Evolutionary conservation across 2,113 vertebrate species (phyloP), one percentile per base, ranked within the genome.

Genomic region (Petaurus breviceps): DNA sequence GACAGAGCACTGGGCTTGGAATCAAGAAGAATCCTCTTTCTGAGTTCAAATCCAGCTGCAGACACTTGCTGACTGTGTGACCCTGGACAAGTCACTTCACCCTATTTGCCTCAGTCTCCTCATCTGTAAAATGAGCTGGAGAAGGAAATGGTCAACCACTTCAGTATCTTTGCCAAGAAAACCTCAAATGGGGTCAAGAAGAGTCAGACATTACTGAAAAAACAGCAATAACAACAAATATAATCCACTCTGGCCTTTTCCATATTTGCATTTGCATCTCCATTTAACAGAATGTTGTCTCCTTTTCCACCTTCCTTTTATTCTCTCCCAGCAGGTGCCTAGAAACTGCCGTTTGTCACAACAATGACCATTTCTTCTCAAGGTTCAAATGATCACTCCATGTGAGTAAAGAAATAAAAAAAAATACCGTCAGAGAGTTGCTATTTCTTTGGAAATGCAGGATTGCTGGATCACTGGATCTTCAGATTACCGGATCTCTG

Each of bases 321-420:
- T 54, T 84, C 28, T 50, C 2, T 12, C 12, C 89, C 7, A 51
- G 10, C 26, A 31, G 28, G 28, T 1, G 61, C 92, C 94, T 22
- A 95, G 94, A 94, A 51, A 25, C 50, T 89, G 53, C 90, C 10
- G 55, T 9, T 68, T 89, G 92, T 93, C 46, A 53, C 46, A 94
- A 96, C 57, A 14, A 50, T 54, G 51, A 93, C 24, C 52, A 57
- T 23, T 92, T 92, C 28, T 89, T 55, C 22, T 47, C 28, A 89
- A 93, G 93, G 92, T 23, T 55, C 4, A 55, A 50, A 90, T 77
- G 90, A 28, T 10, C 46, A 50, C n/a, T 84, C 37, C 6, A n/a
- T 51, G 26, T 8, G 28, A 96, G 91, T 61, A 84, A 37, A 93
- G 94, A 92, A 93, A 16, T 54, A 3, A 24, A 14, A 16, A 92